Conservation (phyloP, 30 jellyfish, hydroid and myxozoan species). For the Chrysaora quinquecirrha region DNA sequence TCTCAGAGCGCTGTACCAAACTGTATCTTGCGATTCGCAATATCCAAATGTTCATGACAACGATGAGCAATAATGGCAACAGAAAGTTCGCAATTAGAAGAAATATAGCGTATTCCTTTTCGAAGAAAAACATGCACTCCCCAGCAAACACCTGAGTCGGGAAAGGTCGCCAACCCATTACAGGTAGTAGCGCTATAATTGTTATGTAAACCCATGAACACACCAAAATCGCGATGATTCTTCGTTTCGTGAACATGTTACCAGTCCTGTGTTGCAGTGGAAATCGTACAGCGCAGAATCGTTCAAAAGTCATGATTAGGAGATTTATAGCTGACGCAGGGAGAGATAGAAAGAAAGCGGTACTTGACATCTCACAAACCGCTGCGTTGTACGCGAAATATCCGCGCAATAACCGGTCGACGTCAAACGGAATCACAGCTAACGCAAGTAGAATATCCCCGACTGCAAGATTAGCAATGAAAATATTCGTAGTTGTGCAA, state of each 20-base stretch:
- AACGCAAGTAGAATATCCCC: slow-evolving; percentile 72
- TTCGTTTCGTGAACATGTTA: slow-evolving; percentile 53
- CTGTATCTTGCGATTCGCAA: slow-evolving; percentile 41
- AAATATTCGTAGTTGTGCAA: slow-evolving; percentile 76
- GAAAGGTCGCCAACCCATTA: slow-evolving; percentile 72
- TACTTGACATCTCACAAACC: slow-evolving; percentile 70
- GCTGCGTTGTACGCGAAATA: slow-evolving; percentile 49
- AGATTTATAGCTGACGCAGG: slow-evolving; percentile 88
- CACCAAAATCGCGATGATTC: slow-evolving; percentile 46
- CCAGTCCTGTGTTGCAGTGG: slow-evolving; percentile 74
- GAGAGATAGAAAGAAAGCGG: slow-evolving; percentile 78
- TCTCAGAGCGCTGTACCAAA: not conserved
- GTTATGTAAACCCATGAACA: slow-evolving; percentile 78
- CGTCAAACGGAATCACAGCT: slow-evolving; percentile 74
- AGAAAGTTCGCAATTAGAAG: slow-evolving; percentile 41
- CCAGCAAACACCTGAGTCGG: slow-evolving; percentile 36
- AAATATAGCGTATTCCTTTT: slow-evolving; percentile 46
- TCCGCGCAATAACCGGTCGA: slow-evolving; percentile 62
- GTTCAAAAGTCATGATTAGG: slow-evolving; percentile 72
- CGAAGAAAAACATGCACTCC: slow-evolving; percentile 60
- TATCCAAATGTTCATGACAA: slow-evolving; percentile 57
- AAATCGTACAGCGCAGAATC: slow-evolving; percentile 74
- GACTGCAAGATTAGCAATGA: slow-evolving; percentile 80
- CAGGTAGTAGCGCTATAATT: slow-evolving; percentile 55
- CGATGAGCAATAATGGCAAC: slow-evolving; percentile 44